Percentiles rank a stretch among this genome's conserved stretches.
These are phyloP conservation scores for Ferrisia virgata DNA, from an alignment of 2,888 invertebrate species.

Conservation along the genomic window DNA sequence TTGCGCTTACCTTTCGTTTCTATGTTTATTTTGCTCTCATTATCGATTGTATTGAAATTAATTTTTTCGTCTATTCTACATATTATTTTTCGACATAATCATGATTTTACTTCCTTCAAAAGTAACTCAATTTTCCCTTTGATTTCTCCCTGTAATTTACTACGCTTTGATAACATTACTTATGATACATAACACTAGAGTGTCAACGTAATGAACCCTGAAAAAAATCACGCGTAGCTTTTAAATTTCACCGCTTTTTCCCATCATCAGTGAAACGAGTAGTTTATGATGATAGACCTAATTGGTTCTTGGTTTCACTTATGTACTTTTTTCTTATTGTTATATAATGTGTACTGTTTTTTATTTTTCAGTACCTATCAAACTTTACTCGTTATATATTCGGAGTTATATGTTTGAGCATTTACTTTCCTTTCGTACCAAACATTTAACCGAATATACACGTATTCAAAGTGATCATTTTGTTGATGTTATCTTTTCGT, in stretches of 20 bases:
- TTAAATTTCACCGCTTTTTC: background rate
- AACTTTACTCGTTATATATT: background rate
- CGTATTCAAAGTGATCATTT: background rate
- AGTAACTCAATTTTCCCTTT: background rate
- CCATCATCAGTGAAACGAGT: background rate
- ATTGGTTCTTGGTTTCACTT: background rate
- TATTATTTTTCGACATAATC: too few species aligned
- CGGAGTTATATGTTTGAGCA: background rate
- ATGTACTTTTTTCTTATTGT: background rate
- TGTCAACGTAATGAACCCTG: too few species aligned
- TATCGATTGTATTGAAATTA: background rate
- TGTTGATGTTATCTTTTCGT: background rate
- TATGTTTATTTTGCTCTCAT: background rate
- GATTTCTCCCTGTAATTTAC: background rate
- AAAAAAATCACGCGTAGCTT: background rate
- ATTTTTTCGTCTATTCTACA: background rate
- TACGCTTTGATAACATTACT: background rate
- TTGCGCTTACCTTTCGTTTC: background rate
- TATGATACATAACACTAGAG: background rate
- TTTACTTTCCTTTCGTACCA: background rate
- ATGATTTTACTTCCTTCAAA: background rate
- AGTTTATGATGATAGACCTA: background rate
- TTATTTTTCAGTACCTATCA: background rate
- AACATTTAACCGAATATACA: conserved; percentile 10
- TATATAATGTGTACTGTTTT: background rate